A percentile compares a stretch with the other conserved stretches of the same genome.
Conservation (phyloP, 2,888 invertebrate genomes). For the Uropetala carovei region DNA sequence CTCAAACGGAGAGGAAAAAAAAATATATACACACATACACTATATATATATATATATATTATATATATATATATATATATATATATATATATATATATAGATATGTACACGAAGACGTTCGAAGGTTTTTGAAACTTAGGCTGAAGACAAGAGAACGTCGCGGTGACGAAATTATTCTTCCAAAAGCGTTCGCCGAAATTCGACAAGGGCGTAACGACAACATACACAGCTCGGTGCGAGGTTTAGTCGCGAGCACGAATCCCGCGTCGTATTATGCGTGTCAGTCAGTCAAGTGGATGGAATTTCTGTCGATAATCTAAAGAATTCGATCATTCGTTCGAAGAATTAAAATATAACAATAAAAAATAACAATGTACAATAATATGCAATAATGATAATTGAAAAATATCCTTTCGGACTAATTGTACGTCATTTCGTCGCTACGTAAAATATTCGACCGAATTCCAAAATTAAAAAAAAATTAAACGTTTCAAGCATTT, state of each 20-base stretch:
- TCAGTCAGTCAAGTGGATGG: too few species aligned
- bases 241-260: not conserved
- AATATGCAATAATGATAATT: too few species aligned
- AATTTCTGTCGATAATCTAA: too few species aligned
- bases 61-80: too few species aligned
- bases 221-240: not conserved
- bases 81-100: too few species aligned
- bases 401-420: not conserved
- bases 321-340: too few species aligned
- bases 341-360: too few species aligned
- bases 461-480: not conserved
- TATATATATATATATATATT: too few species aligned
- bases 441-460: too few species aligned
- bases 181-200: not conserved
- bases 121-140: constrained; percentile 18
- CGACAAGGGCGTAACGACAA: not conserved
- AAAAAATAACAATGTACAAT: too few species aligned
- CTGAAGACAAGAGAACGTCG: not conserved
- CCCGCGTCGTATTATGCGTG: not conserved
- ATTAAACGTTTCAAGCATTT: not conserved
- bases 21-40: too few species aligned
- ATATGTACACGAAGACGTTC: not conserved
- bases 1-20: not conserved
- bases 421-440: too few species aligned
- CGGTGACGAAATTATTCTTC: not conserved